phyloP scores from a whole-genome alignment of 37 sponge, comb jelly and placozoan genomes.

The Oscarella lobularis region DNA sequence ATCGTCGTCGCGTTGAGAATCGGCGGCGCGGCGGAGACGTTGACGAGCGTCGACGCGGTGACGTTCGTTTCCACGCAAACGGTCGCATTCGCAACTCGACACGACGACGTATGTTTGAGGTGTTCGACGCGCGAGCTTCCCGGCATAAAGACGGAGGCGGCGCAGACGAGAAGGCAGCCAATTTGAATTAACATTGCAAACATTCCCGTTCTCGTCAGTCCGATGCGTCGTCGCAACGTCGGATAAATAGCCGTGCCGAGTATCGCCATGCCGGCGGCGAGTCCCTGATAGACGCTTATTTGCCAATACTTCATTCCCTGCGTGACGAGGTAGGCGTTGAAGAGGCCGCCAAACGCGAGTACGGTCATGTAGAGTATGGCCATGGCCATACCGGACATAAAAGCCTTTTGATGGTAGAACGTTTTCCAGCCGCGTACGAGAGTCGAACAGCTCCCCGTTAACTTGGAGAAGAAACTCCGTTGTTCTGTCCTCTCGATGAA shows the following conservation, averaged over 20 bases:
- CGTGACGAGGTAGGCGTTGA: conserved; percentile 67
- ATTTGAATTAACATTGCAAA: conserved; percentile 42
- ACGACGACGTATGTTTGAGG: too few relatives aligned
- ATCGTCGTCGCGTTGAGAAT: too few relatives aligned
- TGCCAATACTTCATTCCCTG: conserved; percentile 50
- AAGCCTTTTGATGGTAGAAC: conserved; percentile 50
- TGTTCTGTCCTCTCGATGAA: too few relatives aligned
- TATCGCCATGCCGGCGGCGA: conserved; percentile 65
- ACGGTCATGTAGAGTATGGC: conserved; percentile 88
- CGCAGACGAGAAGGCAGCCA: conserved; percentile 29
- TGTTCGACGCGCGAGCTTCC: conserved; percentile 11
- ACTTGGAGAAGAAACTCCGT: conserved; percentile 3
- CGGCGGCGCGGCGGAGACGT: too few relatives aligned
- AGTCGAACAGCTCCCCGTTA: conserved; percentile 9
- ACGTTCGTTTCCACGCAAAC: background rate
- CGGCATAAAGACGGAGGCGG: conserved; percentile 43
- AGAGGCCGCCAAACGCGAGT: conserved; percentile 83
- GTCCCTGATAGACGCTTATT: conserved; percentile 53
- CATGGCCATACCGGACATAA: conserved; percentile 61
- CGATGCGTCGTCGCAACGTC: conserved; percentile 31
- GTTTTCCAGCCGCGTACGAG: conserved; percentile 60
- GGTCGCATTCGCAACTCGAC: background rate
- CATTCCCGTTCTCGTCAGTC: conserved; percentile 61
- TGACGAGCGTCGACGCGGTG: too few relatives aligned
- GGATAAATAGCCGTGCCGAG: conserved; percentile 55